Evolutionary conservation across 2,888 invertebrate genomes (phyloP), one percentile per base, ranked within the genome.

Genomic region (Drosophila longiperda): DNA sequence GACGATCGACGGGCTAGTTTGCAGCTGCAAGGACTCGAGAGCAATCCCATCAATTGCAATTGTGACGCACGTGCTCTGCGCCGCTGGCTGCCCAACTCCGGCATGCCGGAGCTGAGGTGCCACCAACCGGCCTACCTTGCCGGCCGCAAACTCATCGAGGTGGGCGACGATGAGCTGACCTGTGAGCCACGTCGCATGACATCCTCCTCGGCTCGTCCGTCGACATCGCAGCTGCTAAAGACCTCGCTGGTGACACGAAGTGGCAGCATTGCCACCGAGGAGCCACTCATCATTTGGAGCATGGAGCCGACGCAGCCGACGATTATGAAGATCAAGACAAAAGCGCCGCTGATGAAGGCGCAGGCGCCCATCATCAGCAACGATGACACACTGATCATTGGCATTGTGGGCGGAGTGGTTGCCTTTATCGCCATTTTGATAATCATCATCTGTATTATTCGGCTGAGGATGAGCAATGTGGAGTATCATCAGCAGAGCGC

Each of bases 351-450:
- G 54, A 94, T 95, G 61, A 96, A 95, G 92, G 94, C 94, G 49
- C 94, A 95, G 92, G 94, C 94, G 52, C 94, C 94, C 17, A 94
- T 95, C 0, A 94, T 97, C 15, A 96, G 95, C 64, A 98, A 97
- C 87, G 98, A 98, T 86, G 98, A 98, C 83, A 98, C 97, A 6
- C 94, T 98, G n/a, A 98, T 98, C 60, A 98, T 98, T 70, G 97
- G 97, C n/a, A 98, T 98, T 79, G 98, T 98, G 0, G 98, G 98
- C 0, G 98, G 98, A 2, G 98, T 98, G 1, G 97, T 98, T 1
- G 97, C 97, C 1, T 97, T 98, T 91, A 97, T 98, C 78, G 97
- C 97, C 15, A 96, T 98, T 75, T 94, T 98, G 62, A 96, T 98
- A 40, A 96, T 98, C 34, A 96, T 96, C n/a, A 97, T 97, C 80